Base-by-base conservation (phyloP, 2,113 vertebrate species). In the Tinamus guttatus region DNA sequence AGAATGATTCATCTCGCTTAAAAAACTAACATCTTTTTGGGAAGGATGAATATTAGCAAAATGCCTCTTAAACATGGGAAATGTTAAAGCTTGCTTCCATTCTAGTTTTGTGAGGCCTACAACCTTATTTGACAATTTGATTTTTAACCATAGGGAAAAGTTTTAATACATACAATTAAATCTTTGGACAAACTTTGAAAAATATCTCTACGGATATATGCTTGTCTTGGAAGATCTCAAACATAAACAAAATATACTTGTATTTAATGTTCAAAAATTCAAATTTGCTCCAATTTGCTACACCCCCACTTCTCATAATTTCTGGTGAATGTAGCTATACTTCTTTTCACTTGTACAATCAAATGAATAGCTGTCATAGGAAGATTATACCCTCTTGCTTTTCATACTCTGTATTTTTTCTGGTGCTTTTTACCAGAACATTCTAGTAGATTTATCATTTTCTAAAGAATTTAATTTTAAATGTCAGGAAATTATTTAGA, bases 1-100 rank as follows among this genome's bases (percentile, higher is more conserved):
- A 94, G 59, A 60, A 84, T 49, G n/a, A 89, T 63, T 92, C 73
- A 86, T 83, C 45, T 86, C 77, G 56, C 54, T 90, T 92, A 73
- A 87, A 91, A 91, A 87, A 56, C 24, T 59, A 49, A 49, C 47
- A 22, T 49, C 47, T 22, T 49, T 76, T 87, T 68, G 92, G 78
- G 79, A 76, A 58, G 63, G 32, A 30, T 69, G 30, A 94, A 24
- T 62, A 67, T 78, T 90, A 92, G 20, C 40, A 74, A 56, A 56
- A 56, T 56, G 30, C 22, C 59, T 77, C 85, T 94, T 73, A 81
- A 95, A 88, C 15, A 67, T 54, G 70, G 18, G 25, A 30, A 79
- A 40, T 58, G 5, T 65, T 86, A 83, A 90, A 92, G 6, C 24
- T 67, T 77, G 20, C 25, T 87, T 88, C 43, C 11, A 51, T 62